Evolutionary conservation across 2,113 vertebrate species (phyloP).

Genomic region (Grantiella picta): DNA sequence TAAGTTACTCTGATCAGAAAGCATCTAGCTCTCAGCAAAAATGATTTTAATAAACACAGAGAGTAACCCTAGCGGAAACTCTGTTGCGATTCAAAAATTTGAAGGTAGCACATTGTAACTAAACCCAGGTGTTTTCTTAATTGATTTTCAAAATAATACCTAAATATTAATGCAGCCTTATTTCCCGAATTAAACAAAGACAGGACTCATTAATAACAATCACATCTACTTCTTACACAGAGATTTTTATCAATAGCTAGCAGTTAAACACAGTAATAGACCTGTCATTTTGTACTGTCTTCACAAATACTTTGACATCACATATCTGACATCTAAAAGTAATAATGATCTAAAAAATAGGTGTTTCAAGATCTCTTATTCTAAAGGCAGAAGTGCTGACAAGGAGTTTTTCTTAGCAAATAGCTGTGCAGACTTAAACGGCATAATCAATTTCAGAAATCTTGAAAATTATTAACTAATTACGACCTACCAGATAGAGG

Average conservation of each 20-base stretch:
- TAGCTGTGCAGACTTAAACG: background rate
- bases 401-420: constrained; percentile 14
- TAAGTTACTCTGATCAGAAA: background rate
- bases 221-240: background rate
- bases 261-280: constrained; percentile 11
- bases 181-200: background rate
- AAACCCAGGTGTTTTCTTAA: background rate
- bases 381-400: background rate
- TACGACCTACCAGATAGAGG: background rate
- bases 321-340: background rate
- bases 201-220: background rate
- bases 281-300: background rate
- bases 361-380: background rate
- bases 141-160: constrained; percentile 4
- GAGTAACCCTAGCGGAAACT: background rate
- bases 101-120: background rate
- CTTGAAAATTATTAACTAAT: constrained; percentile 33
- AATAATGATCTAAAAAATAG: background rate
- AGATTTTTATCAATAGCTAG: constrained; percentile 15
- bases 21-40: background rate
- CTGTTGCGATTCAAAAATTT: background rate
- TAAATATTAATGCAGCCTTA: background rate
- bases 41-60: background rate
- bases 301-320: constrained; percentile 12
- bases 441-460: constrained; percentile 30